Evolutionary conservation across 2,113 vertebrate genomes (phyloP), one percentile per base, ranked within the genome.

Genomic region (Pelecanoides urinatrix): DNA sequence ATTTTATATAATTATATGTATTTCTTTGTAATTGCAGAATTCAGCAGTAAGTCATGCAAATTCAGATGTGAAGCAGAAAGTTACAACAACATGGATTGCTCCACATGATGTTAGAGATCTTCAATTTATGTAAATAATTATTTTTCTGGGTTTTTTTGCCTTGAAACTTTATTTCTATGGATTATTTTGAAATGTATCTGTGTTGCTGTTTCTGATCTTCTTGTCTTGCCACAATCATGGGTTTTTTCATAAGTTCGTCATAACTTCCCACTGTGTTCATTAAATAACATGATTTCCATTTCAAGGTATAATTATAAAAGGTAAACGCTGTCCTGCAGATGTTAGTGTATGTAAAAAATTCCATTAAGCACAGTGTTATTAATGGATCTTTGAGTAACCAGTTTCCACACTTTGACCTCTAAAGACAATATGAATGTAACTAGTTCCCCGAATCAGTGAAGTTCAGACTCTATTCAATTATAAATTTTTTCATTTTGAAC

Each of bases 31-130:
- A 56, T 86, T 98, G 38, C 92, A 99, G 99, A 98, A 87, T 80
- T 97, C 98, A 40, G 97, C 98, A 11, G 94, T 99, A 68, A 98
- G 97, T 73, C 98, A 99, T 44, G 93, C 27, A 18, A 98, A 98
- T 56, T 34, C 9, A 2, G 59, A 50, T 47, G 3, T 19, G 10
- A 98, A 98, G 76, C 86, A 73, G 23, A 85, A 77, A 44, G 3
- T 99, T n/a, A 84, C 94, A 58, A 97, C 97, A 36, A 98, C 58
- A 7, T 99, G 99, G 99, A 95, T 86, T 52, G 93, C 98, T 47
- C 97, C 98, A 49, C 36, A 50, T 6, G 77, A 49, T 58, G 15
- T 75, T 40, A 49, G 67, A 84, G 71, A 93, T 20, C 91, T 99
- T 80, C 95, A 98, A 5, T 99, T 99, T 92, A 96, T 97, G 99